phyloP scores from a whole-genome alignment of 1,140 invertebrate species.

The Cydia amplana region DNA sequence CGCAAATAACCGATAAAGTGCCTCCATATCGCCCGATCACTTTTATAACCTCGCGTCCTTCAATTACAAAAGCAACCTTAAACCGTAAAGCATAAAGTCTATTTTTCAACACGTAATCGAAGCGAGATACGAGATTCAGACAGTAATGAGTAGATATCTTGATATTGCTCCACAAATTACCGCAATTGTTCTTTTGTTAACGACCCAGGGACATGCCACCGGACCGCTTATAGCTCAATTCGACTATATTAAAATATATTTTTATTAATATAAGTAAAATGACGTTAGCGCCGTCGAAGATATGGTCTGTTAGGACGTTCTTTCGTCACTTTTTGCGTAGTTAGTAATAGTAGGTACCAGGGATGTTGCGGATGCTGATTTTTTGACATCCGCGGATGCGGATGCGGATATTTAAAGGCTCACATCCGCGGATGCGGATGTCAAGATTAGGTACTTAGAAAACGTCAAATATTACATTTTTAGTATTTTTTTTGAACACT shows the following conservation, averaged over 20 bases:
- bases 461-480: too few relatives aligned
- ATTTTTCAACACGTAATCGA: not conserved
- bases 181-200: constrained; percentile 32
- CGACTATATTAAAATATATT: constrained; percentile 16
- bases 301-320: not conserved
- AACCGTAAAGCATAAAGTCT: not conserved
- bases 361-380: too few relatives aligned
- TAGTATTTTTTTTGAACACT: too few relatives aligned
- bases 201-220: constrained; percentile 25
- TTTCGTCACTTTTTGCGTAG: too few relatives aligned
- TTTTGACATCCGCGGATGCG: too few relatives aligned
- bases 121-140: not conserved
- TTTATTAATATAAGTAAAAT: not conserved
- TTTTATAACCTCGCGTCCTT: not conserved
- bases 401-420: too few relatives aligned
- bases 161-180: constrained; percentile 35
- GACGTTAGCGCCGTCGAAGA: not conserved
- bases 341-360: too few relatives aligned
- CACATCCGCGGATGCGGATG: too few relatives aligned
- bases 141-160: constrained; percentile 14
- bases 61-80: not conserved
- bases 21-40: not conserved
- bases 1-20: constrained; percentile 34
- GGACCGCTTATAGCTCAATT: constrained; percentile 30
- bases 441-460: too few relatives aligned